Evolutionary conservation across 2,797 vertebrate species (phyloP).

Genomic region (Spondyliosoma cantharus): DNA sequence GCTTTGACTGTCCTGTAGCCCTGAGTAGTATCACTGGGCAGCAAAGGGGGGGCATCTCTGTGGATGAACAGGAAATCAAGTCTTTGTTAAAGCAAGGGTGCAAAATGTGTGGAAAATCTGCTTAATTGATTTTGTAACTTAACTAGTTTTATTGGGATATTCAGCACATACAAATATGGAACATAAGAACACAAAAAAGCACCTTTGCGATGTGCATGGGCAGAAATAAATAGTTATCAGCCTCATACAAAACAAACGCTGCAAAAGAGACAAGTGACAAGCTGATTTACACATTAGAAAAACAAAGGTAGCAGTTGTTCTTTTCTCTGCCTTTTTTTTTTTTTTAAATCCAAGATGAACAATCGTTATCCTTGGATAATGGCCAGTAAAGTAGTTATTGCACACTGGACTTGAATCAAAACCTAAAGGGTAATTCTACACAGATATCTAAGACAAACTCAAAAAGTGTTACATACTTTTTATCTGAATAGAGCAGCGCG

Average conservation of each 20-base stretch:
- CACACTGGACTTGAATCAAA: background rate
- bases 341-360: background rate
- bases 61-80: slow-evolving; percentile 5
- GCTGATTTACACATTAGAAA: background rate
- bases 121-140: background rate
- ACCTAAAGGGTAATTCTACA: background rate
- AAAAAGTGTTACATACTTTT: slow-evolving; percentile 77
- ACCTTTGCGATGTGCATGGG: background rate
- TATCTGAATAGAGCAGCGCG: slow-evolving; percentile 95
- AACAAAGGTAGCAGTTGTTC: background rate
- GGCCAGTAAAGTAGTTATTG: too few relatives aligned
- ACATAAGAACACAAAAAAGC: background rate
- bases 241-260: background rate
- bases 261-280: background rate
- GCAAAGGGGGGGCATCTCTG: slow-evolving; percentile 95
- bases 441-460: background rate
- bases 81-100: slow-evolving; percentile 1
- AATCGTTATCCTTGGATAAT: too few relatives aligned
- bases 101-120: background rate
- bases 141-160: background rate
- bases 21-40: slow-evolving; percentile 98
- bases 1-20: slow-evolving; percentile 99
- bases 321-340: background rate
- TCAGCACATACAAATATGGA: background rate
- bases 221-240: background rate